Conservation (phyloP, 2,797 vertebrate species). For the Orientallactaga sibirica region DNA sequence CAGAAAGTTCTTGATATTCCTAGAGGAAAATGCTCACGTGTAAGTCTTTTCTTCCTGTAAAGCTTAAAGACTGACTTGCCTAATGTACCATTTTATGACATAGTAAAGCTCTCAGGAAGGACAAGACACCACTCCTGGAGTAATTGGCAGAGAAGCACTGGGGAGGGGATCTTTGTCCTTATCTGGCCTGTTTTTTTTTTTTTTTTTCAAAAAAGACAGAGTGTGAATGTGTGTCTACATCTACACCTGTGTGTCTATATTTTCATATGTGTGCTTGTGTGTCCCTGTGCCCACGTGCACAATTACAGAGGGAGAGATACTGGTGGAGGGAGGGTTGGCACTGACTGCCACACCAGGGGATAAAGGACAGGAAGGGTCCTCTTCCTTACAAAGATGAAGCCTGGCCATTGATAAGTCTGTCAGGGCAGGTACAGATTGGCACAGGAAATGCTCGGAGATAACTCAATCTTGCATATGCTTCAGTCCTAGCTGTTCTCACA, state of each 20-base stretch:
- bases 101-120: neutral
- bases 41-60: neutral
- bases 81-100: neutral
- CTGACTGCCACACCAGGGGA: neutral
- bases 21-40: neutral
- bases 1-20: neutral
- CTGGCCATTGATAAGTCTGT: neutral
- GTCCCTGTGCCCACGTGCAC: too few species aligned
- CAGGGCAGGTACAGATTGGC: neutral
- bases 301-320: neutral
- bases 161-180: neutral
- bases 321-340: neutral
- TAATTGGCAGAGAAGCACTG: neutral
- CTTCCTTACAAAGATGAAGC: neutral
- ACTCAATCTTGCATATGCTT: conserved; percentile 5
- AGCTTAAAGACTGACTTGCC: neutral
- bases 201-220: neutral
- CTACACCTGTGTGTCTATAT: neutral
- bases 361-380: neutral
- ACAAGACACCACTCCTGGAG: neutral
- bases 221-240: neutral
- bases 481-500: neutral
- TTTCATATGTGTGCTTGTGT: neutral
- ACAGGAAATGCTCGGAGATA: conserved; percentile 21
- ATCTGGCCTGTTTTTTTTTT: neutral